phyloP scores from a whole-genome alignment of 2,113 vertebrate species.

The Crotalus tigris region DNA sequence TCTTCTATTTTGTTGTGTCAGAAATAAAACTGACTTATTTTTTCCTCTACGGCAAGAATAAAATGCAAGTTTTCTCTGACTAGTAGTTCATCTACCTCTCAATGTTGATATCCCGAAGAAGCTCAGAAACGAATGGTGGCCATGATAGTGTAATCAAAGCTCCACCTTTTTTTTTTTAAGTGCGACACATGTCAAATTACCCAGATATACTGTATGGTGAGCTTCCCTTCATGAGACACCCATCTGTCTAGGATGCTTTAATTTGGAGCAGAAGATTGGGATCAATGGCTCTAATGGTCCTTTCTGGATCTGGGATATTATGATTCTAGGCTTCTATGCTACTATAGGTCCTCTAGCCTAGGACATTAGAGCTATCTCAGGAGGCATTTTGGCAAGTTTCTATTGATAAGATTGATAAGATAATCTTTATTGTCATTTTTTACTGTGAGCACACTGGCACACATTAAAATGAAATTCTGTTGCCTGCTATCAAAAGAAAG shows the following conservation, averaged over 20 bases:
- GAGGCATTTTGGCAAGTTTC: background rate
- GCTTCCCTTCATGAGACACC: background rate
- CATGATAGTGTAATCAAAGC: too few relatives aligned
- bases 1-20: background rate
- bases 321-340: background rate
- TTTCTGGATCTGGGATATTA: background rate
- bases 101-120: background rate
- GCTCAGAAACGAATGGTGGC: background rate
- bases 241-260: background rate
- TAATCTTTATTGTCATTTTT: too few relatives aligned
- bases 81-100: background rate
- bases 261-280: background rate
- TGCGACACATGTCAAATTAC: too few relatives aligned
- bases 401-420: background rate
- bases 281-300: background rate
- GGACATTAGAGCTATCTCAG: background rate
- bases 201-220: background rate
- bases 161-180: too few relatives aligned
- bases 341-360: background rate
- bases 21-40: background rate
- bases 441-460: too few relatives aligned
- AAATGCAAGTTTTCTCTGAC: background rate
- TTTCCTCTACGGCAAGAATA: background rate
- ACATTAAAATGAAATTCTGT: too few relatives aligned
- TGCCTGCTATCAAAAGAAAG: too few relatives aligned